phyloP scores from a whole-genome alignment of 1,140 invertebrate species.

The Drosophila ambigua region DNA sequence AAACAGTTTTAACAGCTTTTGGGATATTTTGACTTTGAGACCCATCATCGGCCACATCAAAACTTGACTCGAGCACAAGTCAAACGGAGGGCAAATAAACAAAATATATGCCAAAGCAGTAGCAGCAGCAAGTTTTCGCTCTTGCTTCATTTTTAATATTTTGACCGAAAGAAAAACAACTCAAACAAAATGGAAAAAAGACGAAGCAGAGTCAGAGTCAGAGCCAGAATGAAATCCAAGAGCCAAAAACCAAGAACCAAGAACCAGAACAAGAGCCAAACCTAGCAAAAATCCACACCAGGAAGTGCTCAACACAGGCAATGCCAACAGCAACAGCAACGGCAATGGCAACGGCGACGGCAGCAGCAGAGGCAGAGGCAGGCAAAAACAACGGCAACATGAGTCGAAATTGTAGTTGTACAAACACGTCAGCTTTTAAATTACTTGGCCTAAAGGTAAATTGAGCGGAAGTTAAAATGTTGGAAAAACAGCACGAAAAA shows the following conservation, averaged over 20 bases:
- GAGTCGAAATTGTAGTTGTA: conserved; percentile 82
- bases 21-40: conserved; percentile 65
- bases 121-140: conserved; percentile 58
- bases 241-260: conserved; percentile 49
- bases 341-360: neutral
- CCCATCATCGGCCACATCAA: conserved; percentile 38
- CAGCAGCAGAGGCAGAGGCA: conserved; percentile 5
- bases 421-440: conserved; percentile 82
- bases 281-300: conserved; percentile 72
- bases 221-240: conserved; percentile 45
- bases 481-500: conserved; percentile 79
- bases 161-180: conserved; percentile 45
- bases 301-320: conserved; percentile 77
- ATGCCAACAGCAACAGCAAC: conserved; percentile 69
- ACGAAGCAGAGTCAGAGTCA: conserved; percentile 42
- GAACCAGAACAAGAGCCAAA: conserved; percentile 61
- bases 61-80: conserved; percentile 56
- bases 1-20: conserved; percentile 80
- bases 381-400: conserved; percentile 72
- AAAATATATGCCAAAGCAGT: conserved; percentile 62
- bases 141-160: conserved; percentile 67
- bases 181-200: conserved; percentile 14
- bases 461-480: conserved; percentile 83
- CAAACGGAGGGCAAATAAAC: conserved; percentile 75
- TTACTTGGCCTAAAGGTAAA: conserved; percentile 83